These are phyloP conservation scores for Opisthocomus hoazin DNA, from an alignment of 2,113 vertebrate genomes.

Conservation along the genomic window DNA sequence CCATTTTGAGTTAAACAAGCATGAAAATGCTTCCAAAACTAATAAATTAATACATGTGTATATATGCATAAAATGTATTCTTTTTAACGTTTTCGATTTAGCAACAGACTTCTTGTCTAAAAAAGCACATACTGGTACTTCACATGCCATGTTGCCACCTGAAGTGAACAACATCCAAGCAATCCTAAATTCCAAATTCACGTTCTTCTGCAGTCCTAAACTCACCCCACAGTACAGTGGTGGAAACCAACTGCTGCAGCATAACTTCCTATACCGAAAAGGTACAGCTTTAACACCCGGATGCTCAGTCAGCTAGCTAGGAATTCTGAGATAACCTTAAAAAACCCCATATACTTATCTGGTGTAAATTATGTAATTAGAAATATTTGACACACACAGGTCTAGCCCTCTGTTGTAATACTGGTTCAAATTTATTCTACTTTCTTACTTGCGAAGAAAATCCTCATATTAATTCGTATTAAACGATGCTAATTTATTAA, in stretches of 20 bases:
- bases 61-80: conserved; percentile 2
- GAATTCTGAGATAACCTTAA: neutral
- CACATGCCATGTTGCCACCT: neutral
- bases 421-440: neutral
- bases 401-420: neutral
- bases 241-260: neutral
- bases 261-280: neutral
- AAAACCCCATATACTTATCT: neutral
- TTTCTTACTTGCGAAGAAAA: neutral
- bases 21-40: conserved; percentile 64
- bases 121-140: neutral
- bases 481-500: neutral
- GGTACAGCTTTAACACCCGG: neutral
- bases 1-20: conserved; percentile 65
- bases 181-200: neutral
- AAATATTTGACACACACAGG: neutral
- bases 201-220: neutral
- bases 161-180: neutral
- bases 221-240: neutral
- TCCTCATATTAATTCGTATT: neutral
- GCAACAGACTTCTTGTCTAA: neutral
- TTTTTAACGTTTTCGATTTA: conserved; percentile 36
- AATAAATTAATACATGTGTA: conserved; percentile 48
- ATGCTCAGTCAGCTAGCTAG: neutral
- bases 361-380: neutral